These are phyloP conservation scores for Apodemus speciosus DNA, from an alignment of 2,113 vertebrate species.

Conservation along the genomic window DNA sequence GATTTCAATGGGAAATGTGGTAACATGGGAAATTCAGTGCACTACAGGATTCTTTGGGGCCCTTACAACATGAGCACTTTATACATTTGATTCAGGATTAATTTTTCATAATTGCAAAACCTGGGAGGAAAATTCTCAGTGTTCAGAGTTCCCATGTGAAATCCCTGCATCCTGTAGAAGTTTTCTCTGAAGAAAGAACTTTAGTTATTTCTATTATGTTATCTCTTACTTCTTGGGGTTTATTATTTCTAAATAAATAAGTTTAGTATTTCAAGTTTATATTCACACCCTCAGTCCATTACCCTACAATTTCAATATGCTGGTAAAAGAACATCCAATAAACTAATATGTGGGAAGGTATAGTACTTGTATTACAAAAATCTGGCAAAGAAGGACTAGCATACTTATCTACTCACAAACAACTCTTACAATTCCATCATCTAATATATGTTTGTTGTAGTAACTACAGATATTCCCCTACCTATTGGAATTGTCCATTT, in stretches of 20 bases:
- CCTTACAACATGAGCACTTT: background rate
- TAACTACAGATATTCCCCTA: background rate
- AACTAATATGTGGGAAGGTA: conserved; percentile 1
- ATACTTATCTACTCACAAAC: background rate
- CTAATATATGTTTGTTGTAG: background rate
- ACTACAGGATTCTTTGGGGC: background rate
- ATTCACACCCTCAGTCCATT: background rate
- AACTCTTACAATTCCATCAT: background rate
- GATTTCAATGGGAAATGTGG: background rate
- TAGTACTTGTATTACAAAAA: conserved; percentile 40
- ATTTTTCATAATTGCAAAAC: background rate
- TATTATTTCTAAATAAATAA: conserved; percentile 7
- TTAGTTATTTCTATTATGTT: background rate
- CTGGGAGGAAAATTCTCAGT: background rate
- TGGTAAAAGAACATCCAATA: background rate
- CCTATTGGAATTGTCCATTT: conserved; percentile 12
- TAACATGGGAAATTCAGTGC: background rate
- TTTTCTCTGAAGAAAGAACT: background rate
- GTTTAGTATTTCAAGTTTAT: conserved; percentile 15
- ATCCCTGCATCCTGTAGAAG: background rate
- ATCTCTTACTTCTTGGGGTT: background rate
- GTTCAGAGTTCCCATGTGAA: background rate
- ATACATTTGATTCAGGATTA: background rate
- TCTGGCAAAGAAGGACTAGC: background rate
- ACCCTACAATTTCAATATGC: background rate